Evolutionary conservation across 2,888 invertebrate genomes (phyloP).

Genomic region (Eristalis intricaria): DNA sequence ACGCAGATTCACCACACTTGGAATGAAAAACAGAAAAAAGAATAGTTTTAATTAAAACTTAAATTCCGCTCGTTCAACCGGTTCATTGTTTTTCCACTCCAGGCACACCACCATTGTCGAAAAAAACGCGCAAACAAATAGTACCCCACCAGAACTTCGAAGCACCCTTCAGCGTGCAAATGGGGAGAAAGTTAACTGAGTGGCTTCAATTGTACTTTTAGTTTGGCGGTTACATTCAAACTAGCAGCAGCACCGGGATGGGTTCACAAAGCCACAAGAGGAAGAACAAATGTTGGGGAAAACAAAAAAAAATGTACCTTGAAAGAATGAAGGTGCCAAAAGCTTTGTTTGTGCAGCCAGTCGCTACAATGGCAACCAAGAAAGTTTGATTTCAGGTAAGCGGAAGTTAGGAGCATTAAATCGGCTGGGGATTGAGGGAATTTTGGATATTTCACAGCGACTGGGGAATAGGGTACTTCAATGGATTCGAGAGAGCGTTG

Average conservation of each 20-base stretch:
- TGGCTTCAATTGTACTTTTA: slow-evolving; percentile 1
- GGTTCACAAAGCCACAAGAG: not conserved
- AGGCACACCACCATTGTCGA: not conserved
- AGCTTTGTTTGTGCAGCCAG: not conserved
- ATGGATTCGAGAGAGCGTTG: not conserved
- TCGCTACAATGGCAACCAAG: not conserved
- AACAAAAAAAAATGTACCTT: not conserved
- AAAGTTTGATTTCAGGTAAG: not conserved
- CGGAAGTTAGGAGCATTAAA: not conserved
- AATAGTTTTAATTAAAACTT: not conserved
- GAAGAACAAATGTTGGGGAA: not conserved
- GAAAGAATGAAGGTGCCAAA: not conserved
- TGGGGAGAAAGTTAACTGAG: slow-evolving; percentile 9
- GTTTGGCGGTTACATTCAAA: slow-evolving; percentile 8
- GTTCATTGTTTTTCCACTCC: not conserved
- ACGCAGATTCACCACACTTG: not conserved
- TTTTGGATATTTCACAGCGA: not conserved
- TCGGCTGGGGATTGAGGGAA: not conserved
- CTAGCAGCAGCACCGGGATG: not conserved
- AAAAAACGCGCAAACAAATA: not conserved
- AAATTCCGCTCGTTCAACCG: not conserved
- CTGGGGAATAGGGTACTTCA: not conserved
- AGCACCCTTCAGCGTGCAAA: slow-evolving; percentile 13
- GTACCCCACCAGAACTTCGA: slow-evolving; percentile 10
- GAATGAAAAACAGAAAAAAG: not conserved